Percentiles rank a stretch among this genome's conserved stretches.
Conservation (phyloP, 2,888 invertebrate species). For the Agrilus biguttatus region DNA sequence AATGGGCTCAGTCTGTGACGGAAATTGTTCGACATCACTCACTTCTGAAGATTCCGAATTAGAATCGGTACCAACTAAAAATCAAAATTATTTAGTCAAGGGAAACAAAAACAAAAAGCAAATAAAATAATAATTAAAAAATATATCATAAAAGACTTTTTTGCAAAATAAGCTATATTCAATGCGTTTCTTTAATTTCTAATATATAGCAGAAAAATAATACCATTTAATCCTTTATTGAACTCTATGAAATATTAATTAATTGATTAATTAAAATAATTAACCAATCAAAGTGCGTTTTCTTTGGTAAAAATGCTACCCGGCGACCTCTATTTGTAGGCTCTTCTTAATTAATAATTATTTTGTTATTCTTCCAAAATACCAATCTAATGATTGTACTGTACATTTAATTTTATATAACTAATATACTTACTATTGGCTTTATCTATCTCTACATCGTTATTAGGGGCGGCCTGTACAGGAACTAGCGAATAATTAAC, state of each 20-base stretch:
- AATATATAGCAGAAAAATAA: too few relatives aligned
- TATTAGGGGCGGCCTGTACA: slow-evolving; percentile 23
- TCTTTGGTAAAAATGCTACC: too few relatives aligned
- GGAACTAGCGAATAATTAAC: slow-evolving; percentile 23
- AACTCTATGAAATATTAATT: too few relatives aligned
- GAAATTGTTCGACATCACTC: slow-evolving; percentile 26
- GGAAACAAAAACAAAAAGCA: background rate
- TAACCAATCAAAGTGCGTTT: too few relatives aligned
- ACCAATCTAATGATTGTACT: background rate
- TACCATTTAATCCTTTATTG: too few relatives aligned
- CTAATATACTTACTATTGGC: slow-evolving; percentile 17
- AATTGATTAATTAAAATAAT: too few relatives aligned
- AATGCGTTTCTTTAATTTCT: too few relatives aligned
- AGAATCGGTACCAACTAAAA: slow-evolving; percentile 25
- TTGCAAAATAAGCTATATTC: too few relatives aligned
- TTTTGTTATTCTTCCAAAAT: too few relatives aligned
- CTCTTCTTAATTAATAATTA: too few relatives aligned
- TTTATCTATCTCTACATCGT: slow-evolving; percentile 25
- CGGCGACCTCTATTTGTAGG: too few relatives aligned
- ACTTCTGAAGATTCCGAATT: slow-evolving; percentile 30
- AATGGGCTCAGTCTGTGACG: slow-evolving; percentile 21
- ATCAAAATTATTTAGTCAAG: background rate
- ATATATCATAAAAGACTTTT: background rate
- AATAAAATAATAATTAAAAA: background rate
- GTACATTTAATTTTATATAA: background rate